Conservation (phyloP, 2,888 invertebrate genomes). For the Tineola bisselliella region DNA sequence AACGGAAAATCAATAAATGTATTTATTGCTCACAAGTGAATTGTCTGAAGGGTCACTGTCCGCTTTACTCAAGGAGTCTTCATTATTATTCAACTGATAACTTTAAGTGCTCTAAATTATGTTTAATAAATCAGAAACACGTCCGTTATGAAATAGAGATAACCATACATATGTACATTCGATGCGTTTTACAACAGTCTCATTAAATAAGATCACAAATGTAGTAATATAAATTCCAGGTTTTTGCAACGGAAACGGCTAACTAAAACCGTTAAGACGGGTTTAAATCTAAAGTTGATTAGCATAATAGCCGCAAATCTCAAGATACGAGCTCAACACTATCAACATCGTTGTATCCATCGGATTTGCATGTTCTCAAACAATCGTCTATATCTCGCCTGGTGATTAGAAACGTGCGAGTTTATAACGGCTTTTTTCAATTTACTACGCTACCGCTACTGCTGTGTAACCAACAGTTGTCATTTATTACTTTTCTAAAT, state of each 20-base stretch:
- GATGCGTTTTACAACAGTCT: background rate
- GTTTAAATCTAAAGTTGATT: constrained; percentile 8
- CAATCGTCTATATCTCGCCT: constrained; percentile 52
- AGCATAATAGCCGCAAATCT: constrained; percentile 9
- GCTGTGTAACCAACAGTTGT: background rate
- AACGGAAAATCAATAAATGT: background rate
- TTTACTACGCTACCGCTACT: constrained; percentile 10
- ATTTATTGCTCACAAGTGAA: background rate
- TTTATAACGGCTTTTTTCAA: constrained; percentile 39
- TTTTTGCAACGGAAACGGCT: constrained; percentile 2
- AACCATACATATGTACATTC: background rate
- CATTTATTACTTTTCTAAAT: background rate
- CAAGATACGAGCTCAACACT: constrained; percentile 1
- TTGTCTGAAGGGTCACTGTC: background rate
- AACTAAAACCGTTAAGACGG: constrained; percentile 5
- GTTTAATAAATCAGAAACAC: background rate
- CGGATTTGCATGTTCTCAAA: constrained; percentile 52
- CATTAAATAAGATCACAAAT: background rate
- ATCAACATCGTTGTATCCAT: constrained; percentile 28
- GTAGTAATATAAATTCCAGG: background rate
- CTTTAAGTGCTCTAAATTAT: constrained; percentile 7
- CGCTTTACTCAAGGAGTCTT: background rate
- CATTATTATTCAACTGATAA: constrained; percentile 6
- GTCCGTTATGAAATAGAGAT: constrained; percentile 6
- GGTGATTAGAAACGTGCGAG: constrained; percentile 58